Evolutionary conservation across 2,113 vertebrate species (phyloP), one percentile per base, ranked within the genome.

Genomic region (Nothocercus nigrocapillus): DNA sequence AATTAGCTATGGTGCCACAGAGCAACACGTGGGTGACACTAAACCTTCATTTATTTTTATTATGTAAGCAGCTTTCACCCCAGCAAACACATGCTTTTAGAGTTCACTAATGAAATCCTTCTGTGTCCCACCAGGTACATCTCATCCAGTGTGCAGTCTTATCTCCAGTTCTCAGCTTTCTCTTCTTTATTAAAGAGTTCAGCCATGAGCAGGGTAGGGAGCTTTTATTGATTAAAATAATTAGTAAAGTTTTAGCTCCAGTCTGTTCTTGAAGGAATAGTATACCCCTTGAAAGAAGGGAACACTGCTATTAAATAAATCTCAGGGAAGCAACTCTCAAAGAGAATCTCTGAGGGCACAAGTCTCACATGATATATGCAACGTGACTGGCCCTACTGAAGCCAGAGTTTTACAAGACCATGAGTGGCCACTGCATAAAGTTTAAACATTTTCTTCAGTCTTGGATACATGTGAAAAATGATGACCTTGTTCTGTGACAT

Each of bases 301-400:
- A 56, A 42, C 38, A 58, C 24, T 45, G 63, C n/a, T 59, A 32
- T 24, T n/a, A 42, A 74, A 69, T 47, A 58, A 73, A 67, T 67
- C 36, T 74, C 28, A 38, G 8, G 16, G 22, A 64, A 80, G 8
- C 42, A 51, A 3, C 18, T 64, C 19, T 81, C 51, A 75, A 3
- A 70, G 13, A 69, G 28, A 67, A 38, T 54, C 17, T 40, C 7
- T 34, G 38, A 51, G 56, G 7, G 80, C 3, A 20, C 11, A 84
- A 75, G 6, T 77, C 4, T 83, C 15, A 25, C 0, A 0, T 38
- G 53, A 40, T 10, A 30, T 63, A 12, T 42, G 32, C 5, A 53
- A 34, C 20, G 64, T 5, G 62, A 89, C 13, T n/a, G 24, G 32
- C 15, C 3, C 38, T 47, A 2, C 15, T n/a, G 27, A 62, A 59